These are phyloP conservation scores for Caenorhabditis imperialis DNA, from an alignment of 2,888 invertebrate genomes.

Conservation along the genomic window DNA sequence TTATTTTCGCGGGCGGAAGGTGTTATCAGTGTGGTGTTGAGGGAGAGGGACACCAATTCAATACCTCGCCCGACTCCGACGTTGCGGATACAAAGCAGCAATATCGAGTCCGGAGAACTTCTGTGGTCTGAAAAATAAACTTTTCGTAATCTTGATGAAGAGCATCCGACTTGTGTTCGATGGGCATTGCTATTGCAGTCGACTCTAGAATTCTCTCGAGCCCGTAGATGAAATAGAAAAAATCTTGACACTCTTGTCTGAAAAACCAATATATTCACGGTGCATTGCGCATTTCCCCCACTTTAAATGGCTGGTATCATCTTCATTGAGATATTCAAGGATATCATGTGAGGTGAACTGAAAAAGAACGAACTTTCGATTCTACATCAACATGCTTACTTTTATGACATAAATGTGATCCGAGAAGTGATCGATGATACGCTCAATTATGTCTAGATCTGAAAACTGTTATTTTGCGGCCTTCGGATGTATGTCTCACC, in stretches of 20 bases:
- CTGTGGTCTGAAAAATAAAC: too few relatives aligned
- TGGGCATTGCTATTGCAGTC: neutral
- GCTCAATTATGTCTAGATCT: neutral
- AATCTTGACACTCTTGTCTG: neutral
- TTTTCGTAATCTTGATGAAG: too few relatives aligned
- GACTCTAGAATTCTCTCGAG: neutral
- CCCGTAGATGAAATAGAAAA: neutral
- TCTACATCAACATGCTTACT: too few relatives aligned
- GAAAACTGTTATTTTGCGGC: too few relatives aligned
- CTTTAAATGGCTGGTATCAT: neutral
- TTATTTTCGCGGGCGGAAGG: too few relatives aligned
- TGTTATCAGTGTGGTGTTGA: too few relatives aligned
- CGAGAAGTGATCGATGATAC: neutral
- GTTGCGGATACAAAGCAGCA: too few relatives aligned
- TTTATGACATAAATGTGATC: neutral
- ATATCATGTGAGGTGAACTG: neutral
- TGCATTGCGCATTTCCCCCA: neutral
- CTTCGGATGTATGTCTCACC: slow-evolving; percentile 1
- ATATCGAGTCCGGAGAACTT: too few relatives aligned
- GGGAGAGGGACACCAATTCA: too few relatives aligned
- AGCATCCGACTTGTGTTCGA: neutral
- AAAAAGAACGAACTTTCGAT: neutral
- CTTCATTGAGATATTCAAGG: neutral
- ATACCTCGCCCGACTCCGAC: too few relatives aligned
- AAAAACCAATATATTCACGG: neutral